Conservation (phyloP, 2,888 invertebrate genomes). For the Chironomus tentans region DNA sequence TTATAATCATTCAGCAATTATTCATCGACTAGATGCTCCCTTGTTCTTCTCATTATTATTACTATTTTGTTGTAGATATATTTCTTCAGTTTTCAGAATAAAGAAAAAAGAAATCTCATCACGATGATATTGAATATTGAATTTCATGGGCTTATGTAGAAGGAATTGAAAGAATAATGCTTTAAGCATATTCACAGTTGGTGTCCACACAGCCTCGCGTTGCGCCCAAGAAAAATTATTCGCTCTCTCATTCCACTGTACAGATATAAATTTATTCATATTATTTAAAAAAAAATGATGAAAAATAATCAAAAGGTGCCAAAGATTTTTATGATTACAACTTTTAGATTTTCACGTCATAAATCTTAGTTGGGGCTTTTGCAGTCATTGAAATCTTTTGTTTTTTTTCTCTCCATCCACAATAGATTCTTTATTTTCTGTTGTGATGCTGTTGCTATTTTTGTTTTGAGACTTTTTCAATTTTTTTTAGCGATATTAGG, state of each 20-base stretch:
- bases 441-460: no score
- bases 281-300: not conserved
- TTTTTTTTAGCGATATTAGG: no score
- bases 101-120: conserved; percentile 1
- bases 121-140: conserved; percentile 24
- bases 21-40: no score
- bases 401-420: no score
- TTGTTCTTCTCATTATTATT: no score
- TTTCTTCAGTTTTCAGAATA: not conserved
- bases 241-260: not conserved
- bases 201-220: not conserved
- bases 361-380: not conserved
- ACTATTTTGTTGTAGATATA: not conserved
- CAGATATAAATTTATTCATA: not conserved
- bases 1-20: not conserved
- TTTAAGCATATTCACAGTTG: conserved; percentile 17
- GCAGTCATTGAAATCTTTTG: no score
- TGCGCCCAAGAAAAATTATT: not conserved
- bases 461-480: no score
- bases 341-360: conserved; percentile 23
- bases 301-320: conserved; percentile 10
- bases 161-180: not conserved
- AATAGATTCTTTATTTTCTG: no score
- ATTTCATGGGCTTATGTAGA: conserved; percentile 1
- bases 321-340: conserved; percentile 24